phyloP scores from a whole-genome alignment of 2,797 vertebrate genomes.

The Xenops minutus region DNA sequence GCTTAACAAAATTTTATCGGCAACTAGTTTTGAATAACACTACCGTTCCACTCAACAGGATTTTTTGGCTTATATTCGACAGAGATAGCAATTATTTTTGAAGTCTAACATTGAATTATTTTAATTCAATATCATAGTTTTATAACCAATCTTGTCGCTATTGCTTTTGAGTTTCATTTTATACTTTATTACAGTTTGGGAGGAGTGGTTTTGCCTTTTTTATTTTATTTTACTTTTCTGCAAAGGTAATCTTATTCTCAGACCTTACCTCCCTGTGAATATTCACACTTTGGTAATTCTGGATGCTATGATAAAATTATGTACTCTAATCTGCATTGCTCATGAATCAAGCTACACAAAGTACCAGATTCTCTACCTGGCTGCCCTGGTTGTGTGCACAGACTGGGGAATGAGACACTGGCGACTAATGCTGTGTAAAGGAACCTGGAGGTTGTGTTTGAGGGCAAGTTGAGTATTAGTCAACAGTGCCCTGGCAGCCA shows the following conservation, averaged over 20 bases:
- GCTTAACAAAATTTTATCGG: background rate
- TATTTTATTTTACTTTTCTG: background rate
- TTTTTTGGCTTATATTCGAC: background rate
- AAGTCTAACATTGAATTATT: background rate
- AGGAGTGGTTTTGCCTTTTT: background rate
- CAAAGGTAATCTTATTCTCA: background rate
- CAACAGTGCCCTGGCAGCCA: background rate
- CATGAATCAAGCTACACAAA: background rate
- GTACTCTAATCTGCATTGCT: background rate
- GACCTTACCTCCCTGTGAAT: background rate
- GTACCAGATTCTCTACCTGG: background rate
- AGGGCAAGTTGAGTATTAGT: rapidly evolving
- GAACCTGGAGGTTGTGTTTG: rapidly evolving
- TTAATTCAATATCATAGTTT: background rate
- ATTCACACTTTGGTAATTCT: background rate
- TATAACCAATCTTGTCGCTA: background rate
- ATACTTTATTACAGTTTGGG: background rate
- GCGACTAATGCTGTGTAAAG: background rate
- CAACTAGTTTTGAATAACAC: background rate
- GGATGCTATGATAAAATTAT: background rate
- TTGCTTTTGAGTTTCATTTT: background rate
- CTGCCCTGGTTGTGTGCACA: background rate
- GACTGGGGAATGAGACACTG: background rate
- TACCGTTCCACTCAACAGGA: background rate
- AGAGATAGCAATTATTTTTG: background rate